Percentiles rank a stretch among this genome's conserved stretches.
These are phyloP conservation scores for Cryptops parisi DNA, from an alignment of 2,888 invertebrate species.

Conservation along the genomic window DNA sequence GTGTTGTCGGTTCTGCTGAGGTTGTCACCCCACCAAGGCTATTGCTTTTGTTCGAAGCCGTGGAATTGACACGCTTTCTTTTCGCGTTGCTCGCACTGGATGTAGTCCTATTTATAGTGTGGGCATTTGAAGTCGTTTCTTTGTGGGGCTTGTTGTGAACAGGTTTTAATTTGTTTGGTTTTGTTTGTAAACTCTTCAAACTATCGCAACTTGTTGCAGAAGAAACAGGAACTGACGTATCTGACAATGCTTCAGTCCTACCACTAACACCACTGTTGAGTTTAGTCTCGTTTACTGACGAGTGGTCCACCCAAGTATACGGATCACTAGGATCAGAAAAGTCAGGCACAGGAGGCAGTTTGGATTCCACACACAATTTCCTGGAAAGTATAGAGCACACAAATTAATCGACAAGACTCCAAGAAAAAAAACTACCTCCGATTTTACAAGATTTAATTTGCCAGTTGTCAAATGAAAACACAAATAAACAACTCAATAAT, in stretches of 20 bases:
- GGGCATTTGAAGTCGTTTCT: background rate
- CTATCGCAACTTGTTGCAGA: background rate
- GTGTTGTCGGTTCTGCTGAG: background rate
- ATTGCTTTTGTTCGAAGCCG: background rate
- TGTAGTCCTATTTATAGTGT: constrained; percentile 11
- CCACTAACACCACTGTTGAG: background rate
- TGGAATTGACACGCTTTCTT: constrained; percentile 1
- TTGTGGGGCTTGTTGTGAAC: constrained; percentile 4
- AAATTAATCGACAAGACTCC: too few species aligned
- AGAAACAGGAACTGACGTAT: background rate
- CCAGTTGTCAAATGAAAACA: too few species aligned
- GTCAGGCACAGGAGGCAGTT: constrained; percentile 19
- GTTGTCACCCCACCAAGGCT: background rate
- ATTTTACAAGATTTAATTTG: too few species aligned
- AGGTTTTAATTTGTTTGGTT: constrained; percentile 11
- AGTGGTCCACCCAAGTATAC: constrained; percentile 14
- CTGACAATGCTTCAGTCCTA: too few species aligned
- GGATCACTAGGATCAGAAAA: constrained; percentile 19
- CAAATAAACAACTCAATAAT: background rate
- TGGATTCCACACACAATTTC: constrained; percentile 19
- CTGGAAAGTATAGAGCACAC: constrained; percentile 14
- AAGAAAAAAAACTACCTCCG: too few species aligned
- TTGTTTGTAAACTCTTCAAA: background rate
- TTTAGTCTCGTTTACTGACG: background rate
- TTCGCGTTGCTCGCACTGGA: constrained; percentile 1